Evolutionary conservation across 2,797 vertebrate species (phyloP), one percentile per base, ranked within the genome.

Genomic region (Arnoldichthys spilopterus): DNA sequence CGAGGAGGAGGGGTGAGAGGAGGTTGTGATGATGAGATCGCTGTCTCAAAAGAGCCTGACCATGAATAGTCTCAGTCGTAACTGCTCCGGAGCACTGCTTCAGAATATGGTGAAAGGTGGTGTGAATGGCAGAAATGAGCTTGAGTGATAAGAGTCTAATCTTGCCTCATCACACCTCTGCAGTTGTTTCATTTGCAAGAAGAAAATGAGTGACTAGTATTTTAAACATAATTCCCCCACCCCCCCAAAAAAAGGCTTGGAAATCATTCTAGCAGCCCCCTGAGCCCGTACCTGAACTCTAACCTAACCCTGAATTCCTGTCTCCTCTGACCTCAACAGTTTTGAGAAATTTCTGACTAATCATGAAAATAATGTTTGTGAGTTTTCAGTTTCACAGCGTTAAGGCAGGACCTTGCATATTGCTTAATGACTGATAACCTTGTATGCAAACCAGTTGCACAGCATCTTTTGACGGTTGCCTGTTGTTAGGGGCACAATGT

Each of bases 191-290:
- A 54, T 66, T 71, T 26, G 26, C 68, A 30, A 71, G 49, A 71
- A 37, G 59, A 62, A 62, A 62, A 34, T 34, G 49, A 34, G 45
- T 51, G 47, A 53, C 32, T 72, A 28, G 56, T 30, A 6, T 78
- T n/a, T 53, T 11, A 62, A 40, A 15, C 67, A n/a, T 61, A 20
- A 20, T 70, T 53, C 20, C 30, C 28, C 30, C 12, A 6, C 20
- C 30, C 28, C 68, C 49, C 9, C 12, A 43, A 71, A 71, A 32
- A 32, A 6, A 54, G 1, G 47, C 37, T 45, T 85, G 80, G 84
- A 83, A 73, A 80, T 76, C 34, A 45, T 22, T 67, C 15, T 47
- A 45, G 4, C n/a, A 24, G 9, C 18, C 1, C 43, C 24, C 4
- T 28, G 13, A 26, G 22, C 40, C 12, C 1, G n/a, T n/a, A n/a